Percentiles rank a stretch among this genome's conserved stretches.
Conservation (phyloP, 2,113 vertebrate species). For the Mungos mungo region DNA sequence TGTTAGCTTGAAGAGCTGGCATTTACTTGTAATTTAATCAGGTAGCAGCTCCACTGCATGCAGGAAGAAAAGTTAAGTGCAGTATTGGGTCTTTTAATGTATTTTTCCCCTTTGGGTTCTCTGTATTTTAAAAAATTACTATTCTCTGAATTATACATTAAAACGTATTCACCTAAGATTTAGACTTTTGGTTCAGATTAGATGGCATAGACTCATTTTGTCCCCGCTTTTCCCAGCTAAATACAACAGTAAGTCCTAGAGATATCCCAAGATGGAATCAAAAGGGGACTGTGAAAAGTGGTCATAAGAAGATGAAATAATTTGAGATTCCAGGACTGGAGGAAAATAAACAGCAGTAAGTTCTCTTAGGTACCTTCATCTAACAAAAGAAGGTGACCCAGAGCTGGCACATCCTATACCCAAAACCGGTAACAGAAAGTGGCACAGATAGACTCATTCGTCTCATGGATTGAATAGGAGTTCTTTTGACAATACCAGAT, state of each 20-base stretch:
- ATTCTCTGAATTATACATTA: not conserved
- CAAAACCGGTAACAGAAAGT: not conserved
- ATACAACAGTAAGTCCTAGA: not conserved
- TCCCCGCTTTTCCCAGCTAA: not conserved
- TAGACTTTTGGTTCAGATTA: not conserved
- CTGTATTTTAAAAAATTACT: not conserved
- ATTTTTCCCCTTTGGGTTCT: not conserved
- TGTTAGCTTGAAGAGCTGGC: not conserved
- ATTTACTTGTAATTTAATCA: not conserved
- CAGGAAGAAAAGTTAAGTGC: not conserved
- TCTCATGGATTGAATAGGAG: not conserved
- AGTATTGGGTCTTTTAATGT: not conserved
- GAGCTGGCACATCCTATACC: not conserved
- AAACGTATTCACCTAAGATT: not conserved
- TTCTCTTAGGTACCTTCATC: not conserved
- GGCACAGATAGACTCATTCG: not conserved
- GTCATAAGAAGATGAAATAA: not conserved
- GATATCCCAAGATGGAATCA: not conserved
- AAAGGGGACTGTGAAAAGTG: not conserved
- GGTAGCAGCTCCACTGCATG: not conserved
- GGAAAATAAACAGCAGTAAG: not conserved
- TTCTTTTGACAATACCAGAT: not conserved
- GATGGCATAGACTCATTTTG: not conserved
- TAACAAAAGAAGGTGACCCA: not conserved
- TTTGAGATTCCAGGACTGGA: not conserved